Evolutionary conservation across 30 jellyfish, hydroid and myxozoan genomes (phyloP).

Genomic region (Aurelia coerulea): DNA sequence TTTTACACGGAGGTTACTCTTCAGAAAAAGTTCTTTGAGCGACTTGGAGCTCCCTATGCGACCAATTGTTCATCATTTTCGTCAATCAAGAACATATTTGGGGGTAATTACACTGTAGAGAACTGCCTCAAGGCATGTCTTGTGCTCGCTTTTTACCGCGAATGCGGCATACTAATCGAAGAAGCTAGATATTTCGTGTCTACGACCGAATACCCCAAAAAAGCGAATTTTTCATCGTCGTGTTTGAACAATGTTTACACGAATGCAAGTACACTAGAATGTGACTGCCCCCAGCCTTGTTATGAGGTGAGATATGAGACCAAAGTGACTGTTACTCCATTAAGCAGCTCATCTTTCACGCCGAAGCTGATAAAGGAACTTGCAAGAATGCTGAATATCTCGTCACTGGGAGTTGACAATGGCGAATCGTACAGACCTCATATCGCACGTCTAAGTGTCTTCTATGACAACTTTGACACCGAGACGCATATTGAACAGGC

Average conservation of each 20-base stretch:
- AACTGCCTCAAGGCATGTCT: conserved; percentile 3
- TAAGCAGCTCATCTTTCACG: neutral
- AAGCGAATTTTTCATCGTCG: neutral
- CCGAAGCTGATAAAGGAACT: neutral
- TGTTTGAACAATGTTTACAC: too few species aligned
- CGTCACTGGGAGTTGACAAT: neutral
- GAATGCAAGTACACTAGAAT: neutral
- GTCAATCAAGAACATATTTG: neutral
- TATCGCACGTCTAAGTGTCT: conserved; percentile 6
- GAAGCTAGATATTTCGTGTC: conserved; percentile 1
- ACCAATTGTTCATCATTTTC: neutral
- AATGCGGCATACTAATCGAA: neutral
- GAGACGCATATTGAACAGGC: too few species aligned
- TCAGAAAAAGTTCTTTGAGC: neutral
- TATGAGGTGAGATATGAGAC: conserved; percentile 15
- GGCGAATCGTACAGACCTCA: conserved; percentile 6
- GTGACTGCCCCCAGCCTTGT: conserved; percentile 52
- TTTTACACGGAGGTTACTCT: conserved; percentile 4
- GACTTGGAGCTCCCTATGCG: conserved; percentile 30
- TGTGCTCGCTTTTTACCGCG: neutral
- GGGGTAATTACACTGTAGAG: neutral
- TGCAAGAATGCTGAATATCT: conserved; percentile 10
- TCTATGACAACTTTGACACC: neutral
- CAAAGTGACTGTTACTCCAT: conserved; percentile 26
- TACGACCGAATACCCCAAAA: neutral